Base-by-base conservation (phyloP, 2,888 invertebrate genomes). In the Teinopalpus imperialis region DNA sequence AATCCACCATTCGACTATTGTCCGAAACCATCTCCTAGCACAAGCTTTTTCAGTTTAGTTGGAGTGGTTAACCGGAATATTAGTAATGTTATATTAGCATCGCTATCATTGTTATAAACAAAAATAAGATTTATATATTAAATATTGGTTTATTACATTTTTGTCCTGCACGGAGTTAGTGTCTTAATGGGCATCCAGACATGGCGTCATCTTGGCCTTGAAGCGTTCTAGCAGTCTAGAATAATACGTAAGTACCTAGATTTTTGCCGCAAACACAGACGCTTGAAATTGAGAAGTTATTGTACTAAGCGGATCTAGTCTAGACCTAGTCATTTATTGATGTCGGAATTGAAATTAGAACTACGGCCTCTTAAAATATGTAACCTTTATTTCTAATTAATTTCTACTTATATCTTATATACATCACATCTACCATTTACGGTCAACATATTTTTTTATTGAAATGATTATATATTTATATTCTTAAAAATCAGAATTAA, bases 201-300 rank as follows among this genome's bases (percentile, higher is more conserved):
- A 45, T 45, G 43, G 51, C 52, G 56, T 55, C 49, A 53, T 49
- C 53, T 36, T 46, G 53, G 44, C 59, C 59, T 59, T 59, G 57
- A 44, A 13, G 40, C 40, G 29, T 14, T 53, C 39, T 48, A 48
- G 45, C 41, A 30, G 52, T 45, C 45, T 51, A 52, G 50, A 54
- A 54, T 52, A 48, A 52, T 37, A 32, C 36, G 21, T 41, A 42
- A 36, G 44, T 45, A 37, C 23, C 42, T 45, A 48, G 35, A 50
- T 48, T 24, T 43, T 48, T 50, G 44, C 41, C 40, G 41, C 45
- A 43, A 50, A 45, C 32, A 39, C 20, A 32, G 32, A 27, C 32
- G 20, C 31, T 39, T 37, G 32, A 27, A 45, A 39, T 32, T 45
- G 31, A 31, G 20, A 32, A 39, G 20, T 26, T 13, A 39, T 37